Conservation (phyloP, 2,888 invertebrate genomes). For the Macrosiphum euphorbiae region DNA sequence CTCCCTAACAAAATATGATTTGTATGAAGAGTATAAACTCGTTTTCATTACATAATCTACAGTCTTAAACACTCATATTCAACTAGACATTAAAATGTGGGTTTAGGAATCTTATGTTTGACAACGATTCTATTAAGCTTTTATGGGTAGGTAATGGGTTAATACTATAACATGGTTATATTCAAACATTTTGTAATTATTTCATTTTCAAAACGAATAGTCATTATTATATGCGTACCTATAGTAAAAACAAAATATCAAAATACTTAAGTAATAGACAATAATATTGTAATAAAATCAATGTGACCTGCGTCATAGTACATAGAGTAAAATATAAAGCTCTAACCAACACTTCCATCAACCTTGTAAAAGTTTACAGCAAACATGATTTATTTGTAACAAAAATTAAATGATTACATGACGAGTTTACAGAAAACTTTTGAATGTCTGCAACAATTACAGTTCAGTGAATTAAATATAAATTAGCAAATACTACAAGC, state of each 20-base stretch:
- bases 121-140: conserved; percentile 8
- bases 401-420: background rate
- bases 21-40: background rate
- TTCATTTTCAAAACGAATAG: background rate
- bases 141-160: background rate
- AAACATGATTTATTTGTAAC: background rate
- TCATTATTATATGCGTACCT: background rate
- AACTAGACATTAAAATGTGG: background rate
- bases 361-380: background rate
- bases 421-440: background rate
- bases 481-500: conserved; percentile 4
- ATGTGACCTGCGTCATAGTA: background rate
- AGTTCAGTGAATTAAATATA: conserved; percentile 6
- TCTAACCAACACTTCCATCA: background rate
- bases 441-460: background rate
- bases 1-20: background rate
- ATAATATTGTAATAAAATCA: background rate
- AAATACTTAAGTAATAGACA: background rate
- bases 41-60: background rate
- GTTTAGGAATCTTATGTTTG: background rate
- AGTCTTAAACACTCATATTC: background rate
- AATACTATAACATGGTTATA: background rate
- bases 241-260: background rate
- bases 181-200: background rate
- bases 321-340: background rate